These are phyloP conservation scores for Autographa pulchrina DNA, from an alignment of 2,888 invertebrate genomes.

Conservation along the genomic window DNA sequence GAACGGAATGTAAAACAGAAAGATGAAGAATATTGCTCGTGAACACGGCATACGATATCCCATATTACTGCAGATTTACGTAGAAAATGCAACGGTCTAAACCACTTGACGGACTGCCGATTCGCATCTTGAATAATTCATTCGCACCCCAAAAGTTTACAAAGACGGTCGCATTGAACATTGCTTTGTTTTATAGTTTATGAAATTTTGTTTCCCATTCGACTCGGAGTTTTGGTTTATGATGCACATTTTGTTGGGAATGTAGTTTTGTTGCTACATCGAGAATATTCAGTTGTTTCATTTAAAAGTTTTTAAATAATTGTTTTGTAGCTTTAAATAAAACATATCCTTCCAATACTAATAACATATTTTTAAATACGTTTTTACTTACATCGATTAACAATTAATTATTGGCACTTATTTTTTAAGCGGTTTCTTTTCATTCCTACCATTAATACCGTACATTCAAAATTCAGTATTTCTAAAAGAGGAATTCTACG, in stretches of 20 bases:
- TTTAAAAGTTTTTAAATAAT: not conserved
- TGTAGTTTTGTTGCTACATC: constrained; percentile 28
- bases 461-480: too few species aligned
- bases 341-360: not conserved
- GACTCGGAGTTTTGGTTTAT: constrained; percentile 61
- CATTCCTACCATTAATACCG: too few species aligned
- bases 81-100: constrained; percentile 81
- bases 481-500: not conserved
- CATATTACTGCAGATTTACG: constrained; percentile 83
- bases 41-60: constrained; percentile 79
- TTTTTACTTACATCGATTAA: not conserved
- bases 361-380: too few species aligned
- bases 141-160: constrained; percentile 81
- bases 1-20: constrained; percentile 71
- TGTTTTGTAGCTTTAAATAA: not conserved
- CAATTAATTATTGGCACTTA: too few species aligned
- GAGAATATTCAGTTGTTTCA: not conserved
- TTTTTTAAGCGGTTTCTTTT: too few species aligned
- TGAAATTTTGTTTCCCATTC: constrained; percentile 72
- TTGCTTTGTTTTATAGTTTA: constrained; percentile 85
- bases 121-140: constrained; percentile 87
- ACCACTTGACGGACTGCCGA: constrained; percentile 86
- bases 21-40: constrained; percentile 76
- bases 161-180: constrained; percentile 74
- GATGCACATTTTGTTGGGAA: constrained; percentile 42